Evolutionary conservation across 2,888 invertebrate species (phyloP).

Genomic region (Callosobruchus maculatus): DNA sequence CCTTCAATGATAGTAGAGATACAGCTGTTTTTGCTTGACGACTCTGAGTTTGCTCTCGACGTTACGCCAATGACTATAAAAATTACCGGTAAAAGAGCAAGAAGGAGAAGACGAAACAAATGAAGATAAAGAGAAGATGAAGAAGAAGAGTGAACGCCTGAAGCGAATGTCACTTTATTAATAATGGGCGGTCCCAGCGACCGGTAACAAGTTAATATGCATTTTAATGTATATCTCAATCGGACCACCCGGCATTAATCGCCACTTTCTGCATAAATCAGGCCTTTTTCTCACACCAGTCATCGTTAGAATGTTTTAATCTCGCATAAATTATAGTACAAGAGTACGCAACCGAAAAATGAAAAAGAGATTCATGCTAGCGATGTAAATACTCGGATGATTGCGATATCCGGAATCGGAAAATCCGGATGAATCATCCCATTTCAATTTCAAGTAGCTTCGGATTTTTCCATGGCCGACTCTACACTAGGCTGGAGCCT

Average conservation of each 20-base stretch:
- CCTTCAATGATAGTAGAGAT: no score
- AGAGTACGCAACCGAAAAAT: conserved; percentile 1
- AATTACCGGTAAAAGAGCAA: not conserved
- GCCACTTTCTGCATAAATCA: conserved; percentile 47
- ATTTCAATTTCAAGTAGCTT: no score
- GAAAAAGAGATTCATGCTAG: no score
- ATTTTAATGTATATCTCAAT: conserved; percentile 49
- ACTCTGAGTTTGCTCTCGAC: no score
- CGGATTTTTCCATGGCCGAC: no score
- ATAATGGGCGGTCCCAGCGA: conserved; percentile 46
- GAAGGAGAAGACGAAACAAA: not conserved
- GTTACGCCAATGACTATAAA: not conserved
- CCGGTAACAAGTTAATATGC: conserved; percentile 50
- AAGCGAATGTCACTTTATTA: conserved; percentile 48
- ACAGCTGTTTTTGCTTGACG: no score
- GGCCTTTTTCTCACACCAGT: conserved; percentile 46
- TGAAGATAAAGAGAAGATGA: not conserved
- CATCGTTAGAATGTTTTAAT: conserved; percentile 40
- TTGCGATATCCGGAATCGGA: no score
- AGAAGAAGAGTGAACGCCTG: conserved; percentile 29
- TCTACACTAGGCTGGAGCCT: no score
- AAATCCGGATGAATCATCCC: no score
- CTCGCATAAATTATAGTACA: conserved; percentile 29
- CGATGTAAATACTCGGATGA: no score
- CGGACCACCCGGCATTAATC: conserved; percentile 50